These are phyloP conservation scores for Nothobranchius furzeri DNA, from an alignment of 2,113 vertebrate species.

Conservation along the genomic window DNA sequence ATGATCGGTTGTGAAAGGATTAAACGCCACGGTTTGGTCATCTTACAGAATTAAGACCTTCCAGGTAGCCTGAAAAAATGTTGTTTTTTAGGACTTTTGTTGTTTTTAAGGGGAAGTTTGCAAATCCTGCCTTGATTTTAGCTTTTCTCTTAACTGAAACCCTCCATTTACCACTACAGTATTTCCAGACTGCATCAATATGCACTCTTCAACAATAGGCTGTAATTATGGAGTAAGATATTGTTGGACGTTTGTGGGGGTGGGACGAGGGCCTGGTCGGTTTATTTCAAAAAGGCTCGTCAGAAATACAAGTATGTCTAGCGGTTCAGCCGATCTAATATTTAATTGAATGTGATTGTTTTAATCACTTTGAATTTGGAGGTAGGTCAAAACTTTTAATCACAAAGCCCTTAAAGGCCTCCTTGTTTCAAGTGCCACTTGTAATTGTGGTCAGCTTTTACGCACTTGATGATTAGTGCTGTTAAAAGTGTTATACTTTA, in stretches of 20 bases:
- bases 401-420: slow-evolving; percentile 75
- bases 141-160: background rate
- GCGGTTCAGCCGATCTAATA: slow-evolving; percentile 69
- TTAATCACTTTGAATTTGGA: slow-evolving; percentile 77
- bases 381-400: slow-evolving; percentile 80
- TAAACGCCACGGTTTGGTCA: no score
- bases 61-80: no score
- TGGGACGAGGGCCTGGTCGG: slow-evolving; percentile 32
- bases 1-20: no score
- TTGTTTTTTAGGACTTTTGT: no score
- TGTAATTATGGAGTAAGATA: slow-evolving; percentile 73
- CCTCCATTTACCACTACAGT: background rate
- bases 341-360: slow-evolving; percentile 83
- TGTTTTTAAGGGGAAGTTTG: background rate
- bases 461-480: slow-evolving; percentile 68
- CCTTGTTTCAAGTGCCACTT: slow-evolving; percentile 75
- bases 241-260: slow-evolving; percentile 40
- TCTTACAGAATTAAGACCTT: no score
- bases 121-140: background rate
- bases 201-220: slow-evolving; percentile 64
- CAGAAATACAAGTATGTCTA: slow-evolving; percentile 51
- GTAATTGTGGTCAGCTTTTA: slow-evolving; percentile 72
- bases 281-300: slow-evolving; percentile 54
- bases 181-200: slow-evolving; percentile 56
- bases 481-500: slow-evolving; percentile 48